Conservation (phyloP, 1,140 invertebrate species). For the Drosophila setifemur region DNA sequence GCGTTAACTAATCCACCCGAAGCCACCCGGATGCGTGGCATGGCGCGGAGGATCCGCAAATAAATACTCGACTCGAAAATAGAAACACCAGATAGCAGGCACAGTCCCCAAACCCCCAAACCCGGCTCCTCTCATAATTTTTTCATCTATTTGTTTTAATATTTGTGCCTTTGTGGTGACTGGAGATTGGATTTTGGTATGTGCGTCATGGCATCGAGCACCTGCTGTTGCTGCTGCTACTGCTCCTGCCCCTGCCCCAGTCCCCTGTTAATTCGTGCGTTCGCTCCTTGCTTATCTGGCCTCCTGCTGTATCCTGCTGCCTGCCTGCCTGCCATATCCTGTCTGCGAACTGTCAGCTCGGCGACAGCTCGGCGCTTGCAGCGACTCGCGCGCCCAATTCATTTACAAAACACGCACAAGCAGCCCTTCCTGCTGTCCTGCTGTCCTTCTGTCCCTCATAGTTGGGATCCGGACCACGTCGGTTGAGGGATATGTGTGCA, state of each 20-base stretch:
- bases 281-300: constrained; percentile 47
- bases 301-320: constrained; percentile 1
- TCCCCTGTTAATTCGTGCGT: constrained; percentile 73
- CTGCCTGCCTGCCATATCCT: constrained; percentile 29
- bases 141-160: constrained; percentile 60
- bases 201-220: constrained; percentile 64
- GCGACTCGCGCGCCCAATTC: constrained; percentile 52
- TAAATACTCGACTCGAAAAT: constrained; percentile 38
- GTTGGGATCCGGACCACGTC: constrained; percentile 30
- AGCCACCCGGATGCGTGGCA: constrained; percentile 11
- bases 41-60: constrained; percentile 24
- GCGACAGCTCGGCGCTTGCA: constrained; percentile 40
- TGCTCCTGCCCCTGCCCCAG: constrained; percentile 15
- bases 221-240: constrained; percentile 44
- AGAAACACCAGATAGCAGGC: constrained; percentile 22
- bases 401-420: constrained; percentile 66
- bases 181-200: constrained; percentile 56
- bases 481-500: constrained; percentile 44
- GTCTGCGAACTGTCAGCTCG: constrained; percentile 62
- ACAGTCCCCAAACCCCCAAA: too few species aligned
- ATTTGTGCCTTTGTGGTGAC: constrained; percentile 29
- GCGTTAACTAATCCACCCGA: constrained; percentile 38
- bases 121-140: constrained; percentile 16
- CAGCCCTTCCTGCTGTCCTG: background rate
- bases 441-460: constrained; percentile 22